Conservation (phyloP, 2,888 invertebrate species). For the Caenorhabditis parvicauda region DNA sequence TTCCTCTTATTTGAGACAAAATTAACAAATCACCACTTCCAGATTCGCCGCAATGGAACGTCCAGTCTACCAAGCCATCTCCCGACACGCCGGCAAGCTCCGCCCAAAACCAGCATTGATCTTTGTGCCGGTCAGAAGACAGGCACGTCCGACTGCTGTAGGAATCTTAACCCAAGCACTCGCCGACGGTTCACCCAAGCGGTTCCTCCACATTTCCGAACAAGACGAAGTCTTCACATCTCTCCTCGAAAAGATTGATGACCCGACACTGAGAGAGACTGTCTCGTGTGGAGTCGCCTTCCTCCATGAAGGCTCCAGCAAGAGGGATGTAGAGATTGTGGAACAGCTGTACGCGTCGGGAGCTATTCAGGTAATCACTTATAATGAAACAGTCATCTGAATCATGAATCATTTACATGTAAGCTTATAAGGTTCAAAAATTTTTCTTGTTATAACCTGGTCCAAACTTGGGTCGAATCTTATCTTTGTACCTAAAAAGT, state of each 20-base stretch:
- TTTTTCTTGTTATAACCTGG: background rate
- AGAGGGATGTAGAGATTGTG: conserved; percentile 82
- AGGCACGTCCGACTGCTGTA: conserved; percentile 78
- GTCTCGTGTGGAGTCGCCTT: conserved; percentile 92
- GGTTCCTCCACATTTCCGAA: conserved; percentile 76
- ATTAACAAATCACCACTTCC: too few species aligned
- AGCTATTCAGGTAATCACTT: conserved; percentile 71
- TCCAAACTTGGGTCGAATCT: too few species aligned
- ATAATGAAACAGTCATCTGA: too few species aligned
- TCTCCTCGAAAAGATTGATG: conserved; percentile 76
- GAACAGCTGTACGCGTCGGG: conserved; percentile 90
- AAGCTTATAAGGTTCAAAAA: background rate
- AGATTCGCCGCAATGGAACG: conserved; percentile 95
- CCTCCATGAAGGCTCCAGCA: conserved; percentile 87
- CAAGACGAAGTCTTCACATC: conserved; percentile 54
- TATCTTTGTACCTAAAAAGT: too few species aligned
- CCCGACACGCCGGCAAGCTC: conserved; percentile 64
- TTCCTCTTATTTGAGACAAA: too few species aligned
- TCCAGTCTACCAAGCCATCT: conserved; percentile 89
- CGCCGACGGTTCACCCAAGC: conserved; percentile 79
- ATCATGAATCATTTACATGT: too few species aligned
- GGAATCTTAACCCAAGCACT: conserved; percentile 90
- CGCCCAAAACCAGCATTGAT: conserved; percentile 80
- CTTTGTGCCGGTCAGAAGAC: conserved; percentile 75
- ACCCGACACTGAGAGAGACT: conserved; percentile 87